Percentiles rank a stretch among this genome's conserved stretches.
Conservation (phyloP, 2,888 invertebrate species). For the Oasisia sp. region DNA sequence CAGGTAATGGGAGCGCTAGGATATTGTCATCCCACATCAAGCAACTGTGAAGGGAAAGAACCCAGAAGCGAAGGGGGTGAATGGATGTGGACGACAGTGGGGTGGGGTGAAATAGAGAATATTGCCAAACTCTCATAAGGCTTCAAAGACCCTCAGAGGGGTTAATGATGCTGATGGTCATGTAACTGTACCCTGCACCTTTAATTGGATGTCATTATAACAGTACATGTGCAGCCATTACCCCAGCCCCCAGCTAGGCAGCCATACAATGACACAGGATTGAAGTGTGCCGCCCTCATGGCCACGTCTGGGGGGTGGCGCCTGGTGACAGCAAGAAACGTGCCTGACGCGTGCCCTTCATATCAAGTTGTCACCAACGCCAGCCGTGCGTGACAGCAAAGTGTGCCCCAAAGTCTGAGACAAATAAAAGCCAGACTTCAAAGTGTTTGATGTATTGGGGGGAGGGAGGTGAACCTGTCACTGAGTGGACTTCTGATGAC, state of each 20-base stretch:
- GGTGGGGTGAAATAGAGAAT: neutral
- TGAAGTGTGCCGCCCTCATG: neutral
- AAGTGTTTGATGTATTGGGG: neutral
- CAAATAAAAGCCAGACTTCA: neutral
- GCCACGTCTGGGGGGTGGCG: neutral
- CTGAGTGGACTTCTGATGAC: neutral
- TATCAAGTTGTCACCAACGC: neutral
- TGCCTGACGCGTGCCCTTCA: neutral
- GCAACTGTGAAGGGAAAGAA: neutral
- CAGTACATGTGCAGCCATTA: neutral
- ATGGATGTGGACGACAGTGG: neutral
- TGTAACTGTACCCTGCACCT: neutral
- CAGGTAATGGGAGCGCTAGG: neutral
- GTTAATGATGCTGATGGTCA: neutral
- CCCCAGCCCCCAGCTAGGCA: neutral
- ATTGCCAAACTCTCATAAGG: neutral
- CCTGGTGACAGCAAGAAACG: neutral
- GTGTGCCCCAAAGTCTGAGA: slow-evolving; percentile 17
- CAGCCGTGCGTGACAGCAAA: neutral
- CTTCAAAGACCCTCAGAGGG: neutral
- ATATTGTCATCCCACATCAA: neutral
- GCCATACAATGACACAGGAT: neutral
- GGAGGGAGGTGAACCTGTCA: neutral
- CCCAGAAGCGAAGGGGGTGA: neutral
- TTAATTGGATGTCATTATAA: slow-evolving; percentile 9